phyloP scores from a whole-genome alignment of 2,888 invertebrate species.

The Acleris sparsana region DNA sequence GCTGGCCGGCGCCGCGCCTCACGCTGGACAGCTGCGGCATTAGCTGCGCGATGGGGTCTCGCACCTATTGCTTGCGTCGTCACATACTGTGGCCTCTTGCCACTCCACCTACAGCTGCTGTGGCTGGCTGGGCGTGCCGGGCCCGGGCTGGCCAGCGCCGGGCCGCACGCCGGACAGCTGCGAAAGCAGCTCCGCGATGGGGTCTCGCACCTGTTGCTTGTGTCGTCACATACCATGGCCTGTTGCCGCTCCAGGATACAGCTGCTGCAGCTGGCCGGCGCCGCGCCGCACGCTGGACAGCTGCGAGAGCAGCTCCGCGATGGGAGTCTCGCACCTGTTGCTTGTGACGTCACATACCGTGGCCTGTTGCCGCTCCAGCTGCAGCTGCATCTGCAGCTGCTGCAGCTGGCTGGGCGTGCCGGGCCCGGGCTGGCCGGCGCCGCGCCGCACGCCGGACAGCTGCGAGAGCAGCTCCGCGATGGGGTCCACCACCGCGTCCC shows the following conservation, averaged over 20 bases:
- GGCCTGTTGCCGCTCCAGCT: constrained; percentile 94
- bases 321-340: constrained; percentile 81
- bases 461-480: constrained; percentile 98
- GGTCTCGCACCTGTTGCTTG: constrained; percentile 81
- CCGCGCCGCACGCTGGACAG: constrained; percentile 95
- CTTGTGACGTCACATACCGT: constrained; percentile 67
- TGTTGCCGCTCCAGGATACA: constrained; percentile 95
- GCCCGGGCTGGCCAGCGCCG: constrained; percentile 79
- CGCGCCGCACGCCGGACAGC: constrained; percentile 95
- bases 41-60: constrained; percentile 93
- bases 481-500: constrained; percentile 97
- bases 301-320: constrained; percentile 97
- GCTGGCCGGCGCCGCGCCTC: constrained; percentile 88
- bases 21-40: constrained; percentile 97
- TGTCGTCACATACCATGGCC: constrained; percentile 82
- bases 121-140: constrained; percentile 89
- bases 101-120: constrained; percentile 96
- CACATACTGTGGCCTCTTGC: constrained; percentile 90
- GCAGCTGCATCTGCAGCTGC: constrained; percentile 97
- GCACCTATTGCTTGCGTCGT: too few relatives aligned
- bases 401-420: constrained; percentile 92
- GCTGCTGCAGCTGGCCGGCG: constrained; percentile 91
- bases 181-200: constrained; percentile 97
- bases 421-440: constrained; percentile 79
- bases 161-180: constrained; percentile 97